Conservation (phyloP, 2,888 invertebrate species). For the Malachius bipustulatus region DNA sequence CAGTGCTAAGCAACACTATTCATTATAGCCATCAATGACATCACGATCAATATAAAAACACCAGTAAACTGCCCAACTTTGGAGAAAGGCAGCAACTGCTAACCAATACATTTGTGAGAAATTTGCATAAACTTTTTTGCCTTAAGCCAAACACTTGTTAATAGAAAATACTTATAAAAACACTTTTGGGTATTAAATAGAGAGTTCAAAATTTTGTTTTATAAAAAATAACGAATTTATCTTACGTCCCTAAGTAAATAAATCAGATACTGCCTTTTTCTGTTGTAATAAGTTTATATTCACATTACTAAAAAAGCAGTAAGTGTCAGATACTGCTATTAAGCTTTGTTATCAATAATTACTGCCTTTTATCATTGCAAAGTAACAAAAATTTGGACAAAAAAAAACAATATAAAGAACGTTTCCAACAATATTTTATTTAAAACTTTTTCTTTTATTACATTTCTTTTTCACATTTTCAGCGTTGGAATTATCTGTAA, state of each 20-base stretch:
- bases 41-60: background rate
- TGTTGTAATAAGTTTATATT: background rate
- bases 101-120: constrained; percentile 5
- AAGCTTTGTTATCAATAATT: constrained; percentile 3
- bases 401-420: background rate
- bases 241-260: background rate
- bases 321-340: constrained; percentile 5
- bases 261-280: constrained; percentile 1
- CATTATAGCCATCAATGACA: no score
- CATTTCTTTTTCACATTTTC: background rate
- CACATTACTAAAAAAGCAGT: background rate
- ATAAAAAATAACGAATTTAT: background rate
- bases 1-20: no score
- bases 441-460: constrained; percentile 2
- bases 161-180: background rate
- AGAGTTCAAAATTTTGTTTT: background rate
- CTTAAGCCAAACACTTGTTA: background rate
- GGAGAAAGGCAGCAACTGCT: constrained; percentile 6
- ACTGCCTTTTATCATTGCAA: constrained; percentile 7
- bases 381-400: background rate
- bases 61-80: background rate
- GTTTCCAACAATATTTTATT: constrained; percentile 1
- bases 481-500: constrained; percentile 6
- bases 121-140: background rate
- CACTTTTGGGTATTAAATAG: background rate